Conservation (phyloP, 2,113 vertebrate species). For the Leptobrachium leishanense region DNA sequence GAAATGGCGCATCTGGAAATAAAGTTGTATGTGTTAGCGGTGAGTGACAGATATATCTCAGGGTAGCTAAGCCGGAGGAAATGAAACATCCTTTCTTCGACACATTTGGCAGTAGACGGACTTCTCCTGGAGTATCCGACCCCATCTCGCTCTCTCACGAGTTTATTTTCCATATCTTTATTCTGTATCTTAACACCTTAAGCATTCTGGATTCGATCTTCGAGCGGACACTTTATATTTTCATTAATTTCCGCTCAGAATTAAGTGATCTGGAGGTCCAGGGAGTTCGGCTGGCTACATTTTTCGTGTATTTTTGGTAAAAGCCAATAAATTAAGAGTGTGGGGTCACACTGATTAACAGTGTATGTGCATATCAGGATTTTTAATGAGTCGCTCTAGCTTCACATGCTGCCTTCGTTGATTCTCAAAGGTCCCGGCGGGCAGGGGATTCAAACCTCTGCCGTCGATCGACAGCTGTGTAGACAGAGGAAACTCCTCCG, state of each 20-base stretch:
- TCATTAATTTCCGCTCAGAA: conserved; percentile 27
- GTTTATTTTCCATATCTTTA: background rate
- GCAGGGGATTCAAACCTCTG: too few relatives aligned
- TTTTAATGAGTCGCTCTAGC: too few relatives aligned
- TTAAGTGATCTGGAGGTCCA: background rate
- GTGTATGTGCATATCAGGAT: too few relatives aligned
- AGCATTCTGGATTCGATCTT: conserved; percentile 13
- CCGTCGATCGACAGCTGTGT: too few relatives aligned
- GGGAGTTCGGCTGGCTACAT: background rate
- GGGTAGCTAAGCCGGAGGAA: conserved; percentile 30
- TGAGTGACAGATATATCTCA: conserved; percentile 36
- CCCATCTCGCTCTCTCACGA: background rate
- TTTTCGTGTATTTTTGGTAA: too few relatives aligned
- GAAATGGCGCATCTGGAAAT: conserved; percentile 15
- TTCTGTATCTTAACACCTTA: conserved; percentile 35
- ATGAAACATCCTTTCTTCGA: conserved; percentile 27
- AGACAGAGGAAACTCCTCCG: too few relatives aligned
- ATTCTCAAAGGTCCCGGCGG: too few relatives aligned
- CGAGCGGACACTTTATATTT: background rate
- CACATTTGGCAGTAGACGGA: conserved; percentile 16
- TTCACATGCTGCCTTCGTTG: too few relatives aligned
- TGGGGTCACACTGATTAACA: background rate
- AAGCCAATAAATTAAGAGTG: too few relatives aligned
- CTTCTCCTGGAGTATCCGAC: conserved; percentile 7
- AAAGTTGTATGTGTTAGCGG: background rate